Evolutionary conservation across 2,888 invertebrate genomes (phyloP).

Genomic region (Caenorhabditis parvicauda): DNA sequence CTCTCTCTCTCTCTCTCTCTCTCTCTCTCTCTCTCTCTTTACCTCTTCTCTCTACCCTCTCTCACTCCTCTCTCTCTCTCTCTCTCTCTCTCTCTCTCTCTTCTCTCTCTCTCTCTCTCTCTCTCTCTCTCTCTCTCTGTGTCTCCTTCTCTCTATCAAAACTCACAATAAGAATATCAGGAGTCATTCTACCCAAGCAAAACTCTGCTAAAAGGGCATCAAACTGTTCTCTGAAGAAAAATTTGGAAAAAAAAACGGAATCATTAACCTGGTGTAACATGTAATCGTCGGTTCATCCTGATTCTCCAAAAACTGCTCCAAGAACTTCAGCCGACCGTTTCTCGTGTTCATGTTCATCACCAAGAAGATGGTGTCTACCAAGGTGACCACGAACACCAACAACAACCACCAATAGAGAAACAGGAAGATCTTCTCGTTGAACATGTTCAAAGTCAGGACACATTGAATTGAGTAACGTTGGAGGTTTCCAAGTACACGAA

Average conservation of each 20-base stretch:
- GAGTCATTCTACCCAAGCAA: constrained; percentile 24
- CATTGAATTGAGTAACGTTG: constrained; percentile 49
- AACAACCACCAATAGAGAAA: constrained; percentile 53
- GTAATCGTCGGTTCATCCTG: constrained; percentile 17
- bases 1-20: too few species aligned
- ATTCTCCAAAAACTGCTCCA: constrained; percentile 25
- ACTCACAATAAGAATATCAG: constrained; percentile 26
- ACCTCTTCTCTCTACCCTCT: too few species aligned
- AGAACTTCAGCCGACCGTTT: constrained; percentile 13
- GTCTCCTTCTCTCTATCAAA: too few species aligned
- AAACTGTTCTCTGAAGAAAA: constrained; percentile 19
- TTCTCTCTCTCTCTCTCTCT: too few species aligned
- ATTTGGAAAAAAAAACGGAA: too few species aligned
- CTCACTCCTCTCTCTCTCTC: too few species aligned
- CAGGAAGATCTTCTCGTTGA: constrained; percentile 59
- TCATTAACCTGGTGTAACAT: too few species aligned
- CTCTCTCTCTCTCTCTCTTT: too few species aligned
- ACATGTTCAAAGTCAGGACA: constrained; percentile 51
- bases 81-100: too few species aligned
- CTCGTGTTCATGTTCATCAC: constrained; percentile 21
- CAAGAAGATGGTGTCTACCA: constrained; percentile 15
- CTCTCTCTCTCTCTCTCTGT: too few species aligned
- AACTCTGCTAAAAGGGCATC: constrained; percentile 17
- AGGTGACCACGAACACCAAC: constrained; percentile 25
- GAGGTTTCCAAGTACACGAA: constrained; percentile 36